Evolutionary conservation across 2,797 vertebrate species (phyloP).

Genomic region (Novumbra hubbsi): DNA sequence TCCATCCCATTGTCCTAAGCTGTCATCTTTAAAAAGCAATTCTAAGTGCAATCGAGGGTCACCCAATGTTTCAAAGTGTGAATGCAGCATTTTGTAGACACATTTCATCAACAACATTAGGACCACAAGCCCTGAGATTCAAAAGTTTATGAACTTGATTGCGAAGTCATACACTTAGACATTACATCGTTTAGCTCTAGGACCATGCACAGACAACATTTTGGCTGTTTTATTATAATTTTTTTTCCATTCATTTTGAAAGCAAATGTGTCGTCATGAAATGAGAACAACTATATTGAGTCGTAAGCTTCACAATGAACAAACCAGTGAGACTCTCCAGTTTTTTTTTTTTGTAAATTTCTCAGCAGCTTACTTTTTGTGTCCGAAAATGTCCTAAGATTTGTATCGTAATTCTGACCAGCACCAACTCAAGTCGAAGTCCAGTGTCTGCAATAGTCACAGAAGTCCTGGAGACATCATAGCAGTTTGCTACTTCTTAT

Average conservation of each 20-base stretch:
- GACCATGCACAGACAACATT: slow-evolving; percentile 52
- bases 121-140: slow-evolving; percentile 69
- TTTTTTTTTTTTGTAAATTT: not conserved
- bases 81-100: slow-evolving; percentile 52
- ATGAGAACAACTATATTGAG: slow-evolving; percentile 5
- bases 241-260: slow-evolving; percentile 12
- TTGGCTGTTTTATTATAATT: slow-evolving; percentile 22
- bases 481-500: slow-evolving; percentile 23
- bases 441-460: slow-evolving; percentile 6
- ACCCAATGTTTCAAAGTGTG: slow-evolving; percentile 34
- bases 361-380: slow-evolving; percentile 12
- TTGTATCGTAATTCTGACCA: not conserved
- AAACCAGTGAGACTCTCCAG: not conserved
- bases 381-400: slow-evolving; percentile 3
- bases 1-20: slow-evolving; percentile 35
- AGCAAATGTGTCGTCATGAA: not conserved
- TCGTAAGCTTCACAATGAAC: slow-evolving; percentile 6
- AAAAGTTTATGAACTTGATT: slow-evolving; percentile 47
- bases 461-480: not conserved
- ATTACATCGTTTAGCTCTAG: slow-evolving; percentile 41
- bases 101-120: slow-evolving; percentile 40
- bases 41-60: slow-evolving; percentile 8
- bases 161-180: slow-evolving; percentile 39
- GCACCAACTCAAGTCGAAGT: slow-evolving; percentile 10
- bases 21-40: slow-evolving; percentile 27